Conservation (phyloP, 2,888 invertebrate genomes). For the Glomeris marginata region DNA sequence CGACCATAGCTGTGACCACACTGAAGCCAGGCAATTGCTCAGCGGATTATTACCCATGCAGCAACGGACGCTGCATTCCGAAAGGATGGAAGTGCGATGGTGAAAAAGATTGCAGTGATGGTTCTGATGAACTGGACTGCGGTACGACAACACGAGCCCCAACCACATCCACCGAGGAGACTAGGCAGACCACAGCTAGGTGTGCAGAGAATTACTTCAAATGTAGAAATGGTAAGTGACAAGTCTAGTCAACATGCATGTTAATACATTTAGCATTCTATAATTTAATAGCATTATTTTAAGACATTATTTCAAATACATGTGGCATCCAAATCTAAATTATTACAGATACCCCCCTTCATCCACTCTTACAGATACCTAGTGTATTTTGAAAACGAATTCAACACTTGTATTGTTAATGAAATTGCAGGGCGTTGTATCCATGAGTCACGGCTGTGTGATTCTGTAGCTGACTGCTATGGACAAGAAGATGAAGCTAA, state of each 20-base stretch:
- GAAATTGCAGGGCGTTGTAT: slow-evolving; percentile 42
- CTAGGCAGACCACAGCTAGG: no score
- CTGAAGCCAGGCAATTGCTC: no score
- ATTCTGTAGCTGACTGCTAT: slow-evolving; percentile 42
- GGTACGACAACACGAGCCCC: slow-evolving; percentile 1
- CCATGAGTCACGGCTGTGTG: slow-evolving; percentile 44
- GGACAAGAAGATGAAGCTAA: slow-evolving; percentile 46
- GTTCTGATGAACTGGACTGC: slow-evolving; percentile 22
- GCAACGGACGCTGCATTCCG: slow-evolving; percentile 17
- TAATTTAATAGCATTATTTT: not conserved
- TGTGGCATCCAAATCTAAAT: no score
- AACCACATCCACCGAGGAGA: slow-evolving; percentile 6
- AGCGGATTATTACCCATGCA: no score
- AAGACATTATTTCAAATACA: no score
- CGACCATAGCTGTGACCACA: slow-evolving; percentile 14
- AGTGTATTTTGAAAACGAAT: not conserved
- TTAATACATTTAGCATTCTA: not conserved
- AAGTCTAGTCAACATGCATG: not conserved
- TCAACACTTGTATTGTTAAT: slow-evolving; percentile 14
- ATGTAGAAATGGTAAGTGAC: slow-evolving; percentile 32
- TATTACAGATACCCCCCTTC: no score
- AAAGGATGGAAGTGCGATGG: slow-evolving; percentile 20
- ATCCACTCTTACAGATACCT: no score
- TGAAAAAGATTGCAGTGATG: slow-evolving; percentile 22
- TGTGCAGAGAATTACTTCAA: slow-evolving; percentile 43